Conservation (phyloP, 1,140 invertebrate species). For the Stratiolaelaps scimitus region DNA sequence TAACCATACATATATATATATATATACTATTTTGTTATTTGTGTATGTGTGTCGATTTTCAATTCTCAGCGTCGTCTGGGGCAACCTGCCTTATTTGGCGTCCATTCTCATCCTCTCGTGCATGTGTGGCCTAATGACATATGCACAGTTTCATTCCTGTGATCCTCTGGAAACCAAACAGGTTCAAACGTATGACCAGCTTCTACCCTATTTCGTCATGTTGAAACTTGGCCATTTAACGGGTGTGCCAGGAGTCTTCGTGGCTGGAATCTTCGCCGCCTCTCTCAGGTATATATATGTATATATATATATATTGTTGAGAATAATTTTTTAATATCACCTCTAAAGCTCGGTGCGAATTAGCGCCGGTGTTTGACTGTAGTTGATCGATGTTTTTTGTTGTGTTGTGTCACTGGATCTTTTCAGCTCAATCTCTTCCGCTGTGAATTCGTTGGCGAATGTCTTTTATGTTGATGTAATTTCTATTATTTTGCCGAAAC, state of each 20-base stretch:
- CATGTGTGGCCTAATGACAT: slow-evolving; percentile 60
- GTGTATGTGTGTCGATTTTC: too few relatives aligned
- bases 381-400: neutral
- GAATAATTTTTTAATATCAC: neutral
- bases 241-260: slow-evolving; percentile 63
- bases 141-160: slow-evolving; percentile 57
- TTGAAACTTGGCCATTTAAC: slow-evolving; percentile 56
- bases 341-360: neutral
- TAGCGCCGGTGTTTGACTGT: neutral
- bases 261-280: slow-evolving; percentile 67
- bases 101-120: slow-evolving; percentile 50
- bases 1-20: too few relatives aligned
- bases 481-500: neutral
- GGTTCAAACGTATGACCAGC: slow-evolving; percentile 46
- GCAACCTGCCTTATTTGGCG: slow-evolving; percentile 54
- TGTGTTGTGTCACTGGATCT: neutral
- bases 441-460: slow-evolving; percentile 67
- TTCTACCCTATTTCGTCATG: slow-evolving; percentile 62
- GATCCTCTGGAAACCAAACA: slow-evolving; percentile 52
- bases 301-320: neutral
- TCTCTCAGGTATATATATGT: slow-evolving; percentile 50
- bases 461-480: slow-evolving; percentile 46
- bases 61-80: slow-evolving; percentile 45
- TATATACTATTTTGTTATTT: too few relatives aligned
- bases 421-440: slow-evolving; percentile 63